phyloP scores from a whole-genome alignment of 2,797 vertebrate genomes.

The Podarcis siculus region DNA sequence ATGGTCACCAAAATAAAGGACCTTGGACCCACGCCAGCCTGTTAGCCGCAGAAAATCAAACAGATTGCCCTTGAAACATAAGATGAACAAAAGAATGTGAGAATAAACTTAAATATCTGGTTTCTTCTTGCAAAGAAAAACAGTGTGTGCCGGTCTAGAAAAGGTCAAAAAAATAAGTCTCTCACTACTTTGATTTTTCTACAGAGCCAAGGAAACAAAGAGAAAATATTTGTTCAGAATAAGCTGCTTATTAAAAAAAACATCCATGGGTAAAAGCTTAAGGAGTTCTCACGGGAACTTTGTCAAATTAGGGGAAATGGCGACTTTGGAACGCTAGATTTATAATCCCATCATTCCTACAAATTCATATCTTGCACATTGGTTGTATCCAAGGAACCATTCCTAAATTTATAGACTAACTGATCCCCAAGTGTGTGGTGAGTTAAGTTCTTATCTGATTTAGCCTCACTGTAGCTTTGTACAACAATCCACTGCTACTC shows the following conservation, averaged over 20 bases:
- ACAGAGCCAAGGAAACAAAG: slow-evolving; percentile 16
- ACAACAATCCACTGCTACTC: background rate
- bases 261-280: background rate
- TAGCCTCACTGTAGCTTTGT: background rate
- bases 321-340: background rate
- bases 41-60: slow-evolving; percentile 84
- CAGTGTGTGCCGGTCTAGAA: background rate
- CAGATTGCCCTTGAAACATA: slow-evolving; percentile 80
- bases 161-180: slow-evolving; percentile 25
- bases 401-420: background rate
- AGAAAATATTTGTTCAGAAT: slow-evolving; percentile 25
- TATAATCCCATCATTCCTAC: slow-evolving; percentile 12
- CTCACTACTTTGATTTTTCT: slow-evolving; percentile 21
- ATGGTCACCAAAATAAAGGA: slow-evolving; percentile 85
- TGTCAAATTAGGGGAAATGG: slow-evolving; percentile 3
- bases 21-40: slow-evolving; percentile 82
- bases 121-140: background rate
- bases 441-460: background rate
- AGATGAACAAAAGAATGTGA: background rate
- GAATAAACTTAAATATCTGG: background rate
- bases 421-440: no score
- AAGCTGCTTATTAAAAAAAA: slow-evolving; percentile 25
- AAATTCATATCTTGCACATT: background rate
- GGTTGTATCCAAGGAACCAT: background rate
- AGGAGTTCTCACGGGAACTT: slow-evolving; percentile 39